A percentile compares a stretch with the other conserved stretches of the same genome.
Conservation (phyloP, 2,113 vertebrate species). For the Crotalus helleri region DNA sequence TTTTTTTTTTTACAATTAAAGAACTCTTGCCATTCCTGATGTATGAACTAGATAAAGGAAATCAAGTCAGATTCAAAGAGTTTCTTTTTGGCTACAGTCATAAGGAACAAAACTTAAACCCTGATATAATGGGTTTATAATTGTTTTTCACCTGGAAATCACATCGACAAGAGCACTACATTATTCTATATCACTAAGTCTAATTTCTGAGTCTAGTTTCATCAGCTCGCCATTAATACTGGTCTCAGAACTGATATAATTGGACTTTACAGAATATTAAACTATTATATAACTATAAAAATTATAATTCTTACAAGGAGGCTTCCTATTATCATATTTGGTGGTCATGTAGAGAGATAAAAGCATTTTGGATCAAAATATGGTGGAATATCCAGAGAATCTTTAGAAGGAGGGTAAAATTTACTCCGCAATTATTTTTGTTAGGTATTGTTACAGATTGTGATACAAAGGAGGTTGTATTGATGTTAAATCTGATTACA, state of each 20-base stretch:
- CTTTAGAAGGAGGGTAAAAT: too few species aligned
- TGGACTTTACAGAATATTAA: not conserved
- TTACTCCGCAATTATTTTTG: too few species aligned
- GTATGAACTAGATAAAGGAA: conserved; percentile 34
- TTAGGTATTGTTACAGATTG: too few species aligned
- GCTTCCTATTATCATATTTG: too few species aligned
- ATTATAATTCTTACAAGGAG: conserved; percentile 27
- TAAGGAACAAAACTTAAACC: conserved; percentile 62
- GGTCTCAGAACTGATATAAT: conserved; percentile 24
- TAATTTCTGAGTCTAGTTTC: conserved; percentile 68
- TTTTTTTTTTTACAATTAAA: not conserved
- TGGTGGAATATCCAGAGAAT: too few species aligned
- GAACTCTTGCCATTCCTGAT: not conserved
- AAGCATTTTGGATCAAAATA: too few species aligned
- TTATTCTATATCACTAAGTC: conserved; percentile 73
- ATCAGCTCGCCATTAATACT: conserved; percentile 65
- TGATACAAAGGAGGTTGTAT: too few species aligned
- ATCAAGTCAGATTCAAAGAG: conserved; percentile 36
- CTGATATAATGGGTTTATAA: conserved; percentile 75
- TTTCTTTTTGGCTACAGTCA: conserved; percentile 13
- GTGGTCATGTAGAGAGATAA: too few species aligned
- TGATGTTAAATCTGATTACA: too few species aligned
- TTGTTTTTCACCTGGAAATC: conserved; percentile 69
- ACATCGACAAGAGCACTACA: conserved; percentile 72
- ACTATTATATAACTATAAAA: not conserved